Evolutionary conservation across 2,888 invertebrate genomes (phyloP).

Genomic region (Noctua fimbriata): DNA sequence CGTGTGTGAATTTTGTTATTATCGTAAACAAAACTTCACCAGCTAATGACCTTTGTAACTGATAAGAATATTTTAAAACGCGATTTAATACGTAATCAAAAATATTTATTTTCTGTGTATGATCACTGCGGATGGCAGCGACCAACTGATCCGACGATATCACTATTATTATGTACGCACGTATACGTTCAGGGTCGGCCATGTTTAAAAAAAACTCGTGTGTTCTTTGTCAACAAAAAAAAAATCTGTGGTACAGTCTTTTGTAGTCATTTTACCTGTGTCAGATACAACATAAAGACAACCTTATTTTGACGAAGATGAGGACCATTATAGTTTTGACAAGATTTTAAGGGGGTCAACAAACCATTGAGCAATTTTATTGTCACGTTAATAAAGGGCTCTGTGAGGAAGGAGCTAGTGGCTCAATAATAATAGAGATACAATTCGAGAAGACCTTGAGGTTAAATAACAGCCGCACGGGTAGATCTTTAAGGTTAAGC

Average conservation of each 20-base stretch:
- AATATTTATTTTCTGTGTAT: not conserved
- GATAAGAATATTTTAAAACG: conserved; percentile 9
- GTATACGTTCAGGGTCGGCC: conserved; percentile 8
- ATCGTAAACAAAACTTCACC: not conserved
- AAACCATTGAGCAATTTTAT: not conserved
- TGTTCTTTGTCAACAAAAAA: not conserved
- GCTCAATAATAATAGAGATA: not conserved
- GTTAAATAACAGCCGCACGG: too few species aligned
- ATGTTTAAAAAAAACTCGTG: not conserved
- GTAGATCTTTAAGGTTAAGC: not conserved
- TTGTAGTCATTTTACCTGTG: not conserved
- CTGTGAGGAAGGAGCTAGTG: not conserved
- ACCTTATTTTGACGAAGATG: not conserved
- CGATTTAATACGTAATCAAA: not conserved
- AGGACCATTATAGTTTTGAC: not conserved
- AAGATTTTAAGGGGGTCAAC: not conserved
- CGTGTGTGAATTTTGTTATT: not conserved
- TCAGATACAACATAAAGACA: not conserved
- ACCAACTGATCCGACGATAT: conserved; percentile 26
- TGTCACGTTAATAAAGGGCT: not conserved
- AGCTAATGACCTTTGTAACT: not conserved
- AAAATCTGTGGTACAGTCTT: not conserved
- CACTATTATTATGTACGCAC: conserved; percentile 2
- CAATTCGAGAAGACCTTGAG: not conserved
- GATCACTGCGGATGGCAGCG: not conserved